A percentile compares a stretch with the other conserved stretches of the same genome.
Evolutionary conservation across 2,797 vertebrate species (phyloP).

Genomic region (Thamnophis elegans): DNA sequence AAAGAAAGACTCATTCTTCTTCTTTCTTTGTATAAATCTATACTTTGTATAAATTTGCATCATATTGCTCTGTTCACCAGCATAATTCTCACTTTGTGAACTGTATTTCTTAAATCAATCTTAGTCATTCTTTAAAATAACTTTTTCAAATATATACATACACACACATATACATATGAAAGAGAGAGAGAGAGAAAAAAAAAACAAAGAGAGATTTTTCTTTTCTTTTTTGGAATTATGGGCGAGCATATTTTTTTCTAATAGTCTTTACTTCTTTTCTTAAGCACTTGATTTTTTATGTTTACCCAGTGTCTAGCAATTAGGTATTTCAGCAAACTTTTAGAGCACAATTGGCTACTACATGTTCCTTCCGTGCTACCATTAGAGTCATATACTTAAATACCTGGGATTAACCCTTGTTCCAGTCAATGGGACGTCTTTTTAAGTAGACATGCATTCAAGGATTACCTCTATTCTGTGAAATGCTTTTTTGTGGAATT

Average conservation of each 20-base stretch:
- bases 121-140: constrained; percentile 45
- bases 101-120: constrained; percentile 50
- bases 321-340: constrained; percentile 40
- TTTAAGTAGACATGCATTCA: constrained; percentile 6
- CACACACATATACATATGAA: neutral
- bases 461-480: constrained; percentile 48
- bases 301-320: constrained; percentile 32
- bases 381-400: neutral
- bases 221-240: neutral
- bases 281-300: constrained; percentile 40
- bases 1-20: constrained; percentile 49
- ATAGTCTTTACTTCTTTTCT: constrained; percentile 32
- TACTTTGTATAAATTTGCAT: constrained; percentile 36
- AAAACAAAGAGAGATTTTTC: neutral
- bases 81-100: constrained; percentile 50
- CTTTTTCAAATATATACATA: constrained; percentile 10
- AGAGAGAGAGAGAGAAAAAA: neutral
- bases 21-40: constrained; percentile 8
- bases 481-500: constrained; percentile 19
- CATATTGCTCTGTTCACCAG: constrained; percentile 28
- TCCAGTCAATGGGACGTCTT: neutral
- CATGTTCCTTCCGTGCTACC: constrained; percentile 45
- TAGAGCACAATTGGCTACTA: constrained; percentile 58
- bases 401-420: neutral
- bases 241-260: neutral